Evolutionary conservation across 2,797 vertebrate genomes (phyloP), one percentile per base, ranked within the genome.

Genomic region (Taenioides sp.): DNA sequence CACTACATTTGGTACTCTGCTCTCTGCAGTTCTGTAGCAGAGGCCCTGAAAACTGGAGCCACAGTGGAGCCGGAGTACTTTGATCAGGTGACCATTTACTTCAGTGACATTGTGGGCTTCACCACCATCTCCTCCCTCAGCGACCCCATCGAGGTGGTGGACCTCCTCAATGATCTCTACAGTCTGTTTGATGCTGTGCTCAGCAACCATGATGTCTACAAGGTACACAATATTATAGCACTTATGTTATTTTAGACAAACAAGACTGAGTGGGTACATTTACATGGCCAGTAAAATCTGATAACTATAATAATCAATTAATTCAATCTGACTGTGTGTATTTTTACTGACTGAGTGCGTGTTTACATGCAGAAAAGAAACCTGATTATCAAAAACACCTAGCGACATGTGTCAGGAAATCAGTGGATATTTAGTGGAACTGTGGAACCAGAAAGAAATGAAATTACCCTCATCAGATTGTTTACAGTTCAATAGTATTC

Each of bases 81-180:
- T 75, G 96, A 98, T 75, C 93, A 96, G 84, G 96, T 98, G 84
- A 97, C 95, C 0, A 96, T 98, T 88, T 98, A 97, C 91, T 97
- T 97, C 91, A 97, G 94, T 14, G 96, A 97, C 80, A 97, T 97
- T 0, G 95, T 97, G 52, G 95, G 96, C 22, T 97, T 98, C 86
- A 98, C 95, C 0, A 98, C 96, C 63, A 97, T 98, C 90, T 98
- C 96, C 10, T 95, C 96, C 16, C 96, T 98, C 75, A 98, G 96
- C 16, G 96, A 98, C 57, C 96, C 96, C 77, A 97, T 96, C 4
- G 96, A 97, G 85, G 95, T 98, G 62, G 97, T 98, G 2, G 95
- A 97, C 85, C 95, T 98, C 61, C 94, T 98, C 47, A 99, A 98
- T 58, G 96, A 98, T 72, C 95, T 98, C 71, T 98, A 98, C 86